A percentile compares a stretch with the other conserved stretches of the same genome.
Conservation (phyloP, 1,140 invertebrate species). For the Diabrotica virgifera region DNA sequence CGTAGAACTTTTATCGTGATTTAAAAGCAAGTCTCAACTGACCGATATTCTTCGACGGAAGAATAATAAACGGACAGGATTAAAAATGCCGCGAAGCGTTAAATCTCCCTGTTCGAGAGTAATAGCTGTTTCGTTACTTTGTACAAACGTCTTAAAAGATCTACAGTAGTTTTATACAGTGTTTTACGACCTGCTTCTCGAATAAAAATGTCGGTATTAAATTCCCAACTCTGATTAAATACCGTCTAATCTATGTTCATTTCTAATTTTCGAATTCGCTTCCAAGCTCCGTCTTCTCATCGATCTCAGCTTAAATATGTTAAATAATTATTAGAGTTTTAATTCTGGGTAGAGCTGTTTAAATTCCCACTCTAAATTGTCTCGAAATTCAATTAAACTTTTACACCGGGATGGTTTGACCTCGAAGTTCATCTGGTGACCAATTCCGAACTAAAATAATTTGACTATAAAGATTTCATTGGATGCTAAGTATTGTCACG, state of each 20-base stretch:
- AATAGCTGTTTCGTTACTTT: background rate
- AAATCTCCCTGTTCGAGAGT: background rate
- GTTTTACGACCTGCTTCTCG: background rate
- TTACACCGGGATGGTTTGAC: too few relatives aligned
- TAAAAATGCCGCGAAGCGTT: background rate
- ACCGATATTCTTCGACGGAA: too few relatives aligned
- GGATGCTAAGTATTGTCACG: too few relatives aligned
- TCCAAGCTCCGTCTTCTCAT: background rate
- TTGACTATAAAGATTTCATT: too few relatives aligned
- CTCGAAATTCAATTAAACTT: too few relatives aligned
- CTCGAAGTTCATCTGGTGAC: too few relatives aligned
- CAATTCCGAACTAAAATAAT: too few relatives aligned
- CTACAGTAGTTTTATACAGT: background rate
- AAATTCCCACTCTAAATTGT: background rate
- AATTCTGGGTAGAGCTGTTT: background rate
- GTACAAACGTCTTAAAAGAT: constrained; percentile 2
- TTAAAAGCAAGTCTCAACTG: too few relatives aligned
- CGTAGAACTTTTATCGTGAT: too few relatives aligned
- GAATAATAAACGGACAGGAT: too few relatives aligned
- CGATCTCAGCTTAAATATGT: background rate
- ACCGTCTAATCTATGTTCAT: background rate
- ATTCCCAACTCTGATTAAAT: background rate
- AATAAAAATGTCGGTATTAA: constrained; percentile 1
- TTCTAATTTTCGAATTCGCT: background rate
- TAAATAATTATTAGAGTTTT: background rate